Percentiles rank a stretch among this genome's conserved stretches.
These are phyloP conservation scores for Hyalella azteca DNA, from an alignment of 2,888 invertebrate species.

Conservation along the genomic window DNA sequence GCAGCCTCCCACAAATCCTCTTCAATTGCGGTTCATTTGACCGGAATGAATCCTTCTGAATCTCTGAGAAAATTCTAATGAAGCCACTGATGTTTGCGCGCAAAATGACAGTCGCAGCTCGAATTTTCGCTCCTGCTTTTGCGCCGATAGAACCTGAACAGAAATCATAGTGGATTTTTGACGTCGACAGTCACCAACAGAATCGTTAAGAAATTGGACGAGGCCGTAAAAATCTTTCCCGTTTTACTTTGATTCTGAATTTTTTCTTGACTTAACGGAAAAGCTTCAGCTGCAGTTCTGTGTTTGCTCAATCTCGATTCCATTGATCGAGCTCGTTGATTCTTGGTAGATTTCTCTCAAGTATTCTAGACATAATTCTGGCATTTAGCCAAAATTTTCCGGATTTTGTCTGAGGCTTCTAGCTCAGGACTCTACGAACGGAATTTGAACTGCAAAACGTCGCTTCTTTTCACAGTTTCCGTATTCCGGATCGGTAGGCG, in stretches of 20 bases:
- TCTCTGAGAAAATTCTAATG: slow-evolving; percentile 8
- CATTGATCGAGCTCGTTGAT: not conserved
- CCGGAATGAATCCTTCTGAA: slow-evolving; percentile 27
- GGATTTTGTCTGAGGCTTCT: not conserved
- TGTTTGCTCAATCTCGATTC: not conserved
- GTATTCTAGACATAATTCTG: not conserved
- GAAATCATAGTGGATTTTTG: slow-evolving; percentile 2
- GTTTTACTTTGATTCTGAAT: not conserved
- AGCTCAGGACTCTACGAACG: not conserved
- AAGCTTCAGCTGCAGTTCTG: not conserved
- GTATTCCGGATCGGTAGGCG: not conserved
- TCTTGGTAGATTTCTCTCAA: not conserved
- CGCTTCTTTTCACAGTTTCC: not conserved
- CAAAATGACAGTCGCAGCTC: slow-evolving; percentile 19
- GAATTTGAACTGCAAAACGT: not conserved
- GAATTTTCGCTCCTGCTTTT: not conserved
- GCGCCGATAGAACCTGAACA: not conserved
- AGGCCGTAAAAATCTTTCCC: not conserved
- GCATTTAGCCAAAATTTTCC: not conserved
- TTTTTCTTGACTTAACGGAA: not conserved
- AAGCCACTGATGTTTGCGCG: slow-evolving; percentile 11
- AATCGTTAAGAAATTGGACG: not conserved
- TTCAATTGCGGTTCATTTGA: slow-evolving; percentile 24
- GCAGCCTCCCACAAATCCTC: slow-evolving; percentile 3
- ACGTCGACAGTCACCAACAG: not conserved